phyloP scores from a whole-genome alignment of 2,888 invertebrate species.

The Drosophila gaucha region DNA sequence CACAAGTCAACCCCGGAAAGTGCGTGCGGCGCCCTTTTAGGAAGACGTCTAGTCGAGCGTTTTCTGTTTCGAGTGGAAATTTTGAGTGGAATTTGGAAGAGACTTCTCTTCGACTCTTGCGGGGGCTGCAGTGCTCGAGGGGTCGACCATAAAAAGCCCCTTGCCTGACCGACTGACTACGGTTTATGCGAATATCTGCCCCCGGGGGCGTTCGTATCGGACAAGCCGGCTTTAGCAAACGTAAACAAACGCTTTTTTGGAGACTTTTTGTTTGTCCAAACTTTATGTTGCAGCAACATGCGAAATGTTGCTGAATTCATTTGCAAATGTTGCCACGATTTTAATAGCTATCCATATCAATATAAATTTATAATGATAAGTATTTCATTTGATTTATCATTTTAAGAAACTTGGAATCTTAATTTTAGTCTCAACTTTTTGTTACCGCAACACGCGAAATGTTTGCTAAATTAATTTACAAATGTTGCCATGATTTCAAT shows the following conservation, averaged over 20 bases:
- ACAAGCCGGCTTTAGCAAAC: constrained; percentile 69
- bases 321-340: background rate
- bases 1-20: constrained; percentile 62
- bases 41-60: constrained; percentile 18
- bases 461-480: too few species aligned
- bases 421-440: too few species aligned
- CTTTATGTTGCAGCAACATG: constrained; percentile 64
- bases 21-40: constrained; percentile 36
- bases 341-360: too few species aligned
- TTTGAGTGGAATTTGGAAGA: constrained; percentile 53
- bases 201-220: constrained; percentile 48
- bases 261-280: constrained; percentile 44
- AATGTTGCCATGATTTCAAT: too few species aligned
- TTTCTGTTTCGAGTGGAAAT: constrained; percentile 53
- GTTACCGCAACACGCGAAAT: too few species aligned
- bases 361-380: too few species aligned
- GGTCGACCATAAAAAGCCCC: constrained; percentile 55
- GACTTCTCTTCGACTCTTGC: too few species aligned
- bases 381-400: too few species aligned
- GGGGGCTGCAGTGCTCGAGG: background rate
- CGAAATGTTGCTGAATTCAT: constrained; percentile 3
- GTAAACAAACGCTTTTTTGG: constrained; percentile 71
- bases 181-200: constrained; percentile 33
- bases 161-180: constrained; percentile 13
- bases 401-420: too few species aligned